Evolutionary conservation across 2,113 vertebrate genomes (phyloP), one percentile per base, ranked within the genome.

Genomic region (Pseudopodoces humilis): DNA sequence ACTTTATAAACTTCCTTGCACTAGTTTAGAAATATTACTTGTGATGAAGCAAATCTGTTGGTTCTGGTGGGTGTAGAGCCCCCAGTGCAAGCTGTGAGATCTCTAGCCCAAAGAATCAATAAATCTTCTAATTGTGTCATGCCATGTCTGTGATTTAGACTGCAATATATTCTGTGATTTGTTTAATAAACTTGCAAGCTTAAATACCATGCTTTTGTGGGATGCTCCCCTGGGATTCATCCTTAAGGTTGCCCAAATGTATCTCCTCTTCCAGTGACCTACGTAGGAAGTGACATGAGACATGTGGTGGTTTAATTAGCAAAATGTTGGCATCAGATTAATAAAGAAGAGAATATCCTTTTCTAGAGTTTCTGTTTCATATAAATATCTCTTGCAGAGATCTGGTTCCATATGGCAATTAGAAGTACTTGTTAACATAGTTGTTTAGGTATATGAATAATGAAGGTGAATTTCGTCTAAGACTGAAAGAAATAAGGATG

Each of bases 41-140:
- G 92, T 92, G 71, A 92, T 97, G 82, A 93, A 65, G 95, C 95
- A 95, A 97, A 96, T 97, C 93, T 98, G 97, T 96, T 96, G 94
- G 76, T 95, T 95, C 86, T 89, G 76, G 95, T 97, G 96, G 91
- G 91, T 95, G 71, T 91, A 97, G 91, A 95, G 95, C 81, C 95
- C 96, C 88, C 96, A 97, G 95, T 95, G 96, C 96, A 97, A 96
- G 91, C 88, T 93, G 97, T 96, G 96, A 97, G 97, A 97, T 98
- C 96, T 96, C 90, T 95, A 97, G 95, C 94, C 94, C 96, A 96
- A 94, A 94, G 95, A 97, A 98, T 98, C 97, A 98, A 98, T 98
- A 97, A 96, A 98, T 97, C 97, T 97, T 94, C 96, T 98, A 97
- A 98, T 96, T 97, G 96, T 98, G 96, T 96, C 98, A 96, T 79